Evolutionary conservation across 2,888 invertebrate genomes (phyloP).

Genomic region (Eugnorisma glareosa): DNA sequence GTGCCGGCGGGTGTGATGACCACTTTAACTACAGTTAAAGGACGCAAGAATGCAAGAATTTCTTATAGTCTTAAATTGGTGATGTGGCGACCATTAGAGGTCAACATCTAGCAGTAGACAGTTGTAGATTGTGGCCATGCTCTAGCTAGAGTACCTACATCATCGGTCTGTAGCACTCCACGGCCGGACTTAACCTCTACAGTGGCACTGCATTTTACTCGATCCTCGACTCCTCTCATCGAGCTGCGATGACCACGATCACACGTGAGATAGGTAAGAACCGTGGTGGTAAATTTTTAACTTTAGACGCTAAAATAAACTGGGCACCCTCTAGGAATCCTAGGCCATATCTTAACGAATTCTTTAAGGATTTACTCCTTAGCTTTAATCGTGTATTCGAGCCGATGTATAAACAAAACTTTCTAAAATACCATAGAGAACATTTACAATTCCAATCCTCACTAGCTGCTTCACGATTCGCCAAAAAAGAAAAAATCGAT

Average conservation of each 20-base stretch:
- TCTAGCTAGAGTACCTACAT: neutral
- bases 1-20: neutral
- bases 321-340: no score
- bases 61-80: no score
- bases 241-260: neutral
- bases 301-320: neutral
- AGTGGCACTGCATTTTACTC: neutral
- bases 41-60: no score
- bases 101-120: no score
- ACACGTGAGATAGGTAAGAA: neutral
- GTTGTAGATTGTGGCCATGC: no score
- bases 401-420: neutral
- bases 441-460: constrained; percentile 33
- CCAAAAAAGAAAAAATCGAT: constrained; percentile 71
- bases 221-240: neutral
- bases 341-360: neutral
- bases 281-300: neutral
- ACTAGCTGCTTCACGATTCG: constrained; percentile 56
- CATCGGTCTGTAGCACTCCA: neutral
- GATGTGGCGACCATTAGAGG: no score
- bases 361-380: neutral
- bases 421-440: constrained; percentile 31
- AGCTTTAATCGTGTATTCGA: neutral
- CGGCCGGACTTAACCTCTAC: neutral
- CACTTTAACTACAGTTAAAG: neutral